phyloP scores from a whole-genome alignment of 2,888 invertebrate species.

The Stomorhina lunata region DNA sequence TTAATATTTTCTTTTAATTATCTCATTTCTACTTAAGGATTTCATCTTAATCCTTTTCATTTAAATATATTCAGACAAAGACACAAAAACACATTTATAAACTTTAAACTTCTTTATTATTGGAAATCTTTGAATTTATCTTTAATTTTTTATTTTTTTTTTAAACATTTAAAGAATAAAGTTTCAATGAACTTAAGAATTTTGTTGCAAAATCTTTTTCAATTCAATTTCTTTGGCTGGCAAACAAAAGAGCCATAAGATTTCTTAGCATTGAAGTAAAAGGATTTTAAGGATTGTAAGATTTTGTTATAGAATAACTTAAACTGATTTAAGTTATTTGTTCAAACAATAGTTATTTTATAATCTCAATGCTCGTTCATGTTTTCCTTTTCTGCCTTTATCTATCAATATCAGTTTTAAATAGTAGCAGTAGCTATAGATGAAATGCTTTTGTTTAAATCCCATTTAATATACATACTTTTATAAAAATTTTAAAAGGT shows the following conservation, averaged over 20 bases:
- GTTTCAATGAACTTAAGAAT: not conserved
- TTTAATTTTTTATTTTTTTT: not conserved
- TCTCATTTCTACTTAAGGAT: not conserved
- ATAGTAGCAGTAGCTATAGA: too few relatives aligned
- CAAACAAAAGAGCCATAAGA: not conserved
- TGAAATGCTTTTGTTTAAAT: constrained; percentile 14
- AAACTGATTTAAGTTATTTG: not conserved
- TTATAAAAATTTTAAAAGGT: constrained; percentile 11
- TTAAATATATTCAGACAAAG: too few relatives aligned
- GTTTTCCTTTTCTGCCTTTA: too few relatives aligned
- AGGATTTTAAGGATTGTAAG: not conserved
- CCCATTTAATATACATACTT: not conserved
- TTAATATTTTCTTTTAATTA: not conserved
- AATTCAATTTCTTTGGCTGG: not conserved
- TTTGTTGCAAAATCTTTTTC: not conserved
- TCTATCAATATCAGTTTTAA: constrained; percentile 3
- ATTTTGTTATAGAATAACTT: not conserved
- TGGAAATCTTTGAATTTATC: not conserved
- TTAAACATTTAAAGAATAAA: not conserved
- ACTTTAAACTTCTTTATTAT: not conserved
- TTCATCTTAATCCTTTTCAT: not conserved
- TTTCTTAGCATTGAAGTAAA: not conserved
- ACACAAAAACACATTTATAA: not conserved
- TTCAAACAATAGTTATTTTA: constrained; percentile 1
- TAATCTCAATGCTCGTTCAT: not conserved